Conservation (phyloP, 2,888 invertebrate species). For the Amphipyra tragopoginis region DNA sequence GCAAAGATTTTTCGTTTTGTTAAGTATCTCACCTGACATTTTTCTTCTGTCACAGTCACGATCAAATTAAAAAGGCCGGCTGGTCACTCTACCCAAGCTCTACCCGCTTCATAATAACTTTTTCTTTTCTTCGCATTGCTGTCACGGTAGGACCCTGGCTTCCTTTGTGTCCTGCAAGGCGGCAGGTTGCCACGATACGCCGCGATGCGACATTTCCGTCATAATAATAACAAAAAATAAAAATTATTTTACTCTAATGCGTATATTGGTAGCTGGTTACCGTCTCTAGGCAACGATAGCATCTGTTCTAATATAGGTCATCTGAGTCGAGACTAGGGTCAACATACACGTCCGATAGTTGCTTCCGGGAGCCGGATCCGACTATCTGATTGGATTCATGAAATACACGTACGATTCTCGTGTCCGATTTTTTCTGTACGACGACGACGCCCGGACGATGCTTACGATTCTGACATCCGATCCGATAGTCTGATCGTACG, state of each 20-base stretch:
- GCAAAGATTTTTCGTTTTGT: too few relatives aligned
- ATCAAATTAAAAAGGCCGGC: constrained; percentile 14
- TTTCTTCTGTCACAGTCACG: constrained; percentile 25
- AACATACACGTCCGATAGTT: too few relatives aligned
- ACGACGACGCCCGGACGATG: too few relatives aligned
- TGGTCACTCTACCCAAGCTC: neutral
- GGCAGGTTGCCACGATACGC: constrained; percentile 81
- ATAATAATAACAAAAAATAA: constrained; percentile 76
- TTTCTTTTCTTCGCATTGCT: constrained; percentile 9
- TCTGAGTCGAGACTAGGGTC: too few relatives aligned
- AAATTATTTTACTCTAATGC: constrained; percentile 66
- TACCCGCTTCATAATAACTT: constrained; percentile 8
- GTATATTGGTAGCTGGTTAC: constrained; percentile 62
- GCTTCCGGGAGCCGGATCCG: too few relatives aligned
- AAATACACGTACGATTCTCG: too few relatives aligned
- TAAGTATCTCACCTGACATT: constrained; percentile 46
- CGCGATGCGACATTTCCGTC: constrained; percentile 80
- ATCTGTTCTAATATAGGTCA: constrained; percentile 6
- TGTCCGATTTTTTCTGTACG: too few relatives aligned
- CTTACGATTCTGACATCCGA: too few relatives aligned
- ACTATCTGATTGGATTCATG: too few relatives aligned
- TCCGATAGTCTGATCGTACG: too few relatives aligned
- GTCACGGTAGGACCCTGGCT: constrained; percentile 49
- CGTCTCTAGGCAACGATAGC: constrained; percentile 72
- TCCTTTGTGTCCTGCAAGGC: constrained; percentile 63